Evolutionary conservation across 2,888 invertebrate genomes (phyloP).

Genomic region (Scaptomyza caliginosa): DNA sequence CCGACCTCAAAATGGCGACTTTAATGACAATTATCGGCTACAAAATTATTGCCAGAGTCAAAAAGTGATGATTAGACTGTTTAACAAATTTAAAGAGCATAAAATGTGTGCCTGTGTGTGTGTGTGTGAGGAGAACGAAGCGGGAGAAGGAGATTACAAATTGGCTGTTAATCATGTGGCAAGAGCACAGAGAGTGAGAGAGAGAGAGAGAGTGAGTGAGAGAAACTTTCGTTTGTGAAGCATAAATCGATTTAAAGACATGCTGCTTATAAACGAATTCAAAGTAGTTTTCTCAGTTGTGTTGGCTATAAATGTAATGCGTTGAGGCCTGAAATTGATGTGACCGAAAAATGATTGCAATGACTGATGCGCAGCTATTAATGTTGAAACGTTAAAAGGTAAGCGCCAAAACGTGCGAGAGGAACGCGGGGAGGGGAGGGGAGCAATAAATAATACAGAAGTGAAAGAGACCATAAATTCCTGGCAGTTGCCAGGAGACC

Average conservation of each 20-base stretch:
- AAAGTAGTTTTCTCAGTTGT: conserved; percentile 19
- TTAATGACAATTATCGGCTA: conserved; percentile 52
- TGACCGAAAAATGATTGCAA: conserved; percentile 62
- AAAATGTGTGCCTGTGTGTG: background rate
- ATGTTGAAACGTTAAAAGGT: conserved; percentile 49
- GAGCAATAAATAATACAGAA: background rate
- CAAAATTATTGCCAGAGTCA: conserved; percentile 37
- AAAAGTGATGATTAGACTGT: conserved; percentile 37
- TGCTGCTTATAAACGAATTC: conserved; percentile 7
- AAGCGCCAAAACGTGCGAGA: conserved; percentile 8
- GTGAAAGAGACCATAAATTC: conserved; percentile 33
- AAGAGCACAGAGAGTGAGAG: background rate
- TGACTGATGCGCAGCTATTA: conserved; percentile 69
- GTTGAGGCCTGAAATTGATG: conserved; percentile 56
- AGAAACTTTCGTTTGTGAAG: too few species aligned
- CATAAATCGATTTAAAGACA: background rate
- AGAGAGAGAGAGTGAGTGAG: too few species aligned
- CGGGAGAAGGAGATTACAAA: too few species aligned
- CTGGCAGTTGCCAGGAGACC: conserved; percentile 37
- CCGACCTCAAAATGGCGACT: conserved; percentile 26
- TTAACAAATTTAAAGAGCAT: conserved; percentile 21
- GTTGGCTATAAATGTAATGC: conserved; percentile 46
- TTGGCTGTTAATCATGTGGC: background rate
- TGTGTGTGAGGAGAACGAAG: too few species aligned
- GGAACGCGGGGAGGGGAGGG: background rate